phyloP scores from a whole-genome alignment of 2,113 vertebrate species.

The Tetrao urogallus region DNA sequence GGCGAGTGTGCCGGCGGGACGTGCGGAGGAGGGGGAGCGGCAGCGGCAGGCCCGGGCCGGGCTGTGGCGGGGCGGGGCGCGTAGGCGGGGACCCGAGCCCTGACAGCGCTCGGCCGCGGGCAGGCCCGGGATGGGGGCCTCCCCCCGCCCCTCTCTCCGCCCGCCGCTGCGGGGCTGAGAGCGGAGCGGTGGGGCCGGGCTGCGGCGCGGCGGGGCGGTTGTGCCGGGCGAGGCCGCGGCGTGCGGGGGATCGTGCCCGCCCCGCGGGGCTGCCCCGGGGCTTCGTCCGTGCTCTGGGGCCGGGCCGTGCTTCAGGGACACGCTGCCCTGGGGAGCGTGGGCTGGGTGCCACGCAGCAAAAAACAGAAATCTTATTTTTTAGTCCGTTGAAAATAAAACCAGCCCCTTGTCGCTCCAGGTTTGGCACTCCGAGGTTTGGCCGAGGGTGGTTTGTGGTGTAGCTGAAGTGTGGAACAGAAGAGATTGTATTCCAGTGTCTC shows the following conservation, averaged over 20 bases:
- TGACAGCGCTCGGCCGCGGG: neutral
- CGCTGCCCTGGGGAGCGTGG: neutral
- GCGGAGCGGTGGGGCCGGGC: neutral
- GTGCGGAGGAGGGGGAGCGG: slow-evolving; percentile 46
- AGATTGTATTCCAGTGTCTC: neutral
- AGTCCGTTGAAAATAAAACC: neutral
- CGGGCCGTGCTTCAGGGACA: neutral
- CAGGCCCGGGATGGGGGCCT: too few species aligned
- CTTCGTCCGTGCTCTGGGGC: neutral
- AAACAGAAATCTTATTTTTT: too few species aligned
- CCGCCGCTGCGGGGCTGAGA: neutral
- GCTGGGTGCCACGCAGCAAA: neutral
- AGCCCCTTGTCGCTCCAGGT: rapidly evolving
- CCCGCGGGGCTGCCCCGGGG: too few species aligned
- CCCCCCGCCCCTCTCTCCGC: neutral
- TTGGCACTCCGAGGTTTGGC: too few species aligned
- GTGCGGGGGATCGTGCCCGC: too few species aligned
- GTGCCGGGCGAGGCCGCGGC: neutral
- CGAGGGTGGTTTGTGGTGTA: neutral
- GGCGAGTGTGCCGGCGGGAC: slow-evolving; percentile 63
- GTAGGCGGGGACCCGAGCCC: slow-evolving; percentile 4
- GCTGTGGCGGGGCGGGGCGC: slow-evolving; percentile 24
- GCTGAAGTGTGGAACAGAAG: neutral
- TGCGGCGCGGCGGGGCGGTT: neutral
- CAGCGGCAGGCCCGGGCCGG: neutral